Percentiles rank a stretch among this genome's conserved stretches.
These are phyloP conservation scores for Sebastes itinus DNA, from an alignment of 2,797 vertebrate genomes.

Conservation along the genomic window DNA sequence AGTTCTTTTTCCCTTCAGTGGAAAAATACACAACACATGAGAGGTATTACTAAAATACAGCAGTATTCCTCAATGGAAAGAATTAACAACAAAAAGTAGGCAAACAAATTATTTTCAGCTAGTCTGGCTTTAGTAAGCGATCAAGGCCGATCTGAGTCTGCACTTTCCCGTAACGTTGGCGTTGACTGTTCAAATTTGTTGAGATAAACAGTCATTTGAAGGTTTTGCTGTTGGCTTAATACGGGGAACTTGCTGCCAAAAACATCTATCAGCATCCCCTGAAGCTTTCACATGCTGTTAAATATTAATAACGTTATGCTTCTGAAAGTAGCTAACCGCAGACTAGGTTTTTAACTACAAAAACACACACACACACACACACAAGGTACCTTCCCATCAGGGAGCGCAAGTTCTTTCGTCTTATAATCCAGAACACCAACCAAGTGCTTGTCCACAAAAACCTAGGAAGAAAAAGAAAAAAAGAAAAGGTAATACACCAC, in stretches of 20 bases:
- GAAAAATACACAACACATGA: slow-evolving; percentile 36
- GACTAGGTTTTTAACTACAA: background rate
- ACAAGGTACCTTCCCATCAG: slow-evolving; percentile 84
- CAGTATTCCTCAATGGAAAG: background rate
- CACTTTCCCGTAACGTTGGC: slow-evolving; percentile 1
- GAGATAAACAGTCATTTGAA: slow-evolving; percentile 42
- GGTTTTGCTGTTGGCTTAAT: slow-evolving; percentile 35
- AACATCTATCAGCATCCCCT: slow-evolving; percentile 38
- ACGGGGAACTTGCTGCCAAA: slow-evolving; percentile 19
- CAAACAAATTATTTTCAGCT: background rate
- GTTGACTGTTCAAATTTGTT: slow-evolving; percentile 29
- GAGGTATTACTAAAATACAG: slow-evolving; percentile 4
- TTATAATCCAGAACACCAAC: slow-evolving; percentile 90
- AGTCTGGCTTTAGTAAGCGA: slow-evolving; percentile 3
- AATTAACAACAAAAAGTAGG: background rate
- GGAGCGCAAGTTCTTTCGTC: slow-evolving; percentile 79
- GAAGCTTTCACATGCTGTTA: slow-evolving; percentile 42
- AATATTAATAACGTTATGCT: slow-evolving; percentile 48
- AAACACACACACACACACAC: background rate
- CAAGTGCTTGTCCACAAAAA: slow-evolving; percentile 88
- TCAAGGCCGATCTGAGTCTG: background rate
- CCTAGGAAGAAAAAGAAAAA: slow-evolving; percentile 72
- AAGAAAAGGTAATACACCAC: background rate
- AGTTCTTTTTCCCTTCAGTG: slow-evolving; percentile 83
- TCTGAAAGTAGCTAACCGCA: slow-evolving; percentile 23